Percentiles rank a stretch among this genome's conserved stretches.
phyloP scores from a whole-genome alignment of 2,888 invertebrate genomes.

The Catocala sponsa region DNA sequence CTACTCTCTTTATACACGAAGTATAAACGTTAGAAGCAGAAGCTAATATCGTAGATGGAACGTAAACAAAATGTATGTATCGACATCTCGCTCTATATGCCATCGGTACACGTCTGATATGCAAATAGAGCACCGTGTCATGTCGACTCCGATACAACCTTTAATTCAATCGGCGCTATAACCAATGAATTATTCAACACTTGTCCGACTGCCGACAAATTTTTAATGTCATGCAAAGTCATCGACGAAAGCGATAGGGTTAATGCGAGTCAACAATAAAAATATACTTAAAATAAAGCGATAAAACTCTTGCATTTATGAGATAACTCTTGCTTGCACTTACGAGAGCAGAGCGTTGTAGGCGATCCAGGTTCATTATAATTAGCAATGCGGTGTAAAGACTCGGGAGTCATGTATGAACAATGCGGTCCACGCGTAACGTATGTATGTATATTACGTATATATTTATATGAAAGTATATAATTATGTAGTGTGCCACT shows the following conservation, averaged over 20 bases:
- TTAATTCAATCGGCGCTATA: slow-evolving; percentile 71
- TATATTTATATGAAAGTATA: too few relatives aligned
- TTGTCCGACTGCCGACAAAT: slow-evolving; percentile 61
- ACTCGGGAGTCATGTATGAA: slow-evolving; percentile 45
- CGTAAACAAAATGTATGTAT: slow-evolving; percentile 40
- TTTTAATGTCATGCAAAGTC: slow-evolving; percentile 65
- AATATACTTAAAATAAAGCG: slow-evolving; percentile 40
- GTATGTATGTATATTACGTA: not conserved
- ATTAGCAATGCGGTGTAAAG: slow-evolving; percentile 54
- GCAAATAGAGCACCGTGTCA: slow-evolving; percentile 73
- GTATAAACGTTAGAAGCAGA: not conserved
- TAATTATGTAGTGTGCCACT: too few relatives aligned
- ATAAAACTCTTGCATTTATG: slow-evolving; percentile 43
- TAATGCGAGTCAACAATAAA: slow-evolving; percentile 56
- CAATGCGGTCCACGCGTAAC: slow-evolving; percentile 21
- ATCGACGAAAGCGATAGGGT: slow-evolving; percentile 47
- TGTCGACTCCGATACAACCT: slow-evolving; percentile 66
- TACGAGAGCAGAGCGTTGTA: slow-evolving; percentile 44
- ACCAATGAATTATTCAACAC: slow-evolving; percentile 79
- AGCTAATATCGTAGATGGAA: not conserved
- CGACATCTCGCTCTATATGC: slow-evolving; percentile 47
- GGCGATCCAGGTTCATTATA: slow-evolving; percentile 63
- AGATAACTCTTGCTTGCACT: slow-evolving; percentile 35
- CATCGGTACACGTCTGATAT: slow-evolving; percentile 68
- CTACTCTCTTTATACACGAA: too few relatives aligned